phyloP scores from a whole-genome alignment of 2,113 vertebrate genomes.

The Hoplias malabaricus region DNA sequence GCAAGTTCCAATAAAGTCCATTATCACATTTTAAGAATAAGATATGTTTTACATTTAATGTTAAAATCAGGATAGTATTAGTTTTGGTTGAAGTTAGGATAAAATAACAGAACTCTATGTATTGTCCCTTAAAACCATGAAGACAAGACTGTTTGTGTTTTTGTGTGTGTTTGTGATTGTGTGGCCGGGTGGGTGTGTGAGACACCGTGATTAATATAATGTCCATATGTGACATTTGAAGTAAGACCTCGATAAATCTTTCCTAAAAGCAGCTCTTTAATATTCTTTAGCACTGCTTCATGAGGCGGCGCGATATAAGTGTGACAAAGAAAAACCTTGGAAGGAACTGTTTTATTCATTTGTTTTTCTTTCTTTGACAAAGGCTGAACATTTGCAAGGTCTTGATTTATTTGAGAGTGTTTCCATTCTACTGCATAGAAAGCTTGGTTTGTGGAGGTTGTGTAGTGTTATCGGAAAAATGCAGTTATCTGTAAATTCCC shows the following conservation, averaged over 20 bases:
- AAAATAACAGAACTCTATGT: too few species aligned
- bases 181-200: not conserved
- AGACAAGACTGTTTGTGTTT: too few species aligned
- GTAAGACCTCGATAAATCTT: not conserved
- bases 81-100: too few species aligned
- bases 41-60: too few species aligned
- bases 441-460: not conserved
- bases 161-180: not conserved
- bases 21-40: too few species aligned
- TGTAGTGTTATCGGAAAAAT: not conserved
- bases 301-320: not conserved
- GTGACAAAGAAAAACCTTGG: not conserved
- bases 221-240: not conserved
- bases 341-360: not conserved
- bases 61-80: too few species aligned
- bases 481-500: not conserved
- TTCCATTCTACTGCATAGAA: not conserved
- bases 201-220: not conserved
- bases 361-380: not conserved
- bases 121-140: too few species aligned
- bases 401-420: constrained; percentile 6
- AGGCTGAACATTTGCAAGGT: not conserved
- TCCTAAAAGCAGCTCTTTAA: not conserved
- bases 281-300: not conserved
- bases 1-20: too few species aligned